These are phyloP conservation scores for Saturnia japonica DNA, from an alignment of 2,888 invertebrate genomes.

Conservation along the genomic window DNA sequence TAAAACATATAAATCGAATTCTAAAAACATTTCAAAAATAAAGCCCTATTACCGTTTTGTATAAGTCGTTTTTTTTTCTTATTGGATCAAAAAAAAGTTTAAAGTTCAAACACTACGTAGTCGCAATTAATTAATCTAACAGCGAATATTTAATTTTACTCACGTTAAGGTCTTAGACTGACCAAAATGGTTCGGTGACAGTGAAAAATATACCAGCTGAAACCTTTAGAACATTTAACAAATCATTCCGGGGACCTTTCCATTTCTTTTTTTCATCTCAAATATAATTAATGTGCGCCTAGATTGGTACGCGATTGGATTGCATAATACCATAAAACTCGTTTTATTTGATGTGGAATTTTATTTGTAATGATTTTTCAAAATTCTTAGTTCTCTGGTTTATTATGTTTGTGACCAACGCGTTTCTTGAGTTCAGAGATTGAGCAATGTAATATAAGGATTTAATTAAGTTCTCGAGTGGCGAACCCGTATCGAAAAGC, in stretches of 20 bases:
- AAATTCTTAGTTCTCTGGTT: background rate
- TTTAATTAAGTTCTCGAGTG: no score
- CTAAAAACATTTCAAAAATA: background rate
- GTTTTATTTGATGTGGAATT: background rate
- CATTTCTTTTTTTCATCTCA: conserved; percentile 31
- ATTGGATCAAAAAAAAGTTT: no score
- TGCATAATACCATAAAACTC: background rate
- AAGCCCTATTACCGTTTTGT: background rate
- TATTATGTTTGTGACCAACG: background rate
- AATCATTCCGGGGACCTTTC: conserved; percentile 49
- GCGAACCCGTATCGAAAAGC: no score
- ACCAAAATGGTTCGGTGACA: conserved; percentile 59
- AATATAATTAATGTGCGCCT: conserved; percentile 10
- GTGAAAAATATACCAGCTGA: conserved; percentile 60
- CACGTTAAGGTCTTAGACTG: conserved; percentile 54
- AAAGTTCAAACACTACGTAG: conserved; percentile 15
- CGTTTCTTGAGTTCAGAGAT: background rate
- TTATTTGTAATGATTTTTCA: background rate
- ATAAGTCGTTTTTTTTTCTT: no score
- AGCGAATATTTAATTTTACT: conserved; percentile 47
- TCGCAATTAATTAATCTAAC: conserved; percentile 22
- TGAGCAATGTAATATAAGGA: no score
- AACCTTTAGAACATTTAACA: conserved; percentile 58
- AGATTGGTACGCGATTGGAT: conserved; percentile 13
- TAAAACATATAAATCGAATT: background rate